A percentile compares a stretch with the other conserved stretches of the same genome.
phyloP scores from a whole-genome alignment of 2,797 vertebrate genomes.

The Heteromormyrus szaboi region DNA sequence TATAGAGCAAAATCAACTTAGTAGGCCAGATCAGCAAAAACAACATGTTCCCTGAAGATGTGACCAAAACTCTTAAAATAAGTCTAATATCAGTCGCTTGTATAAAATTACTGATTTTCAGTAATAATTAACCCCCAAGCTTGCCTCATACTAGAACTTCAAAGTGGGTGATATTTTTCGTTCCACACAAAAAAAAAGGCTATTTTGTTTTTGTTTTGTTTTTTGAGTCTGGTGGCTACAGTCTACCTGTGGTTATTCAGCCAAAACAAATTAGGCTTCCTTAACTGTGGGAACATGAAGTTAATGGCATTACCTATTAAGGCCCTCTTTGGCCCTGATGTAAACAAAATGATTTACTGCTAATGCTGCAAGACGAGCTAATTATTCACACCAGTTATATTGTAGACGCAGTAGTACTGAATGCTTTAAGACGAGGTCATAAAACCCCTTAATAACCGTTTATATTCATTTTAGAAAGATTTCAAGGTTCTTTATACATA shows the following conservation, averaged over 20 bases:
- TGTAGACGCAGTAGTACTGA: background rate
- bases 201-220: background rate
- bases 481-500: background rate
- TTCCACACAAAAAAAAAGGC: background rate
- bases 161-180: background rate
- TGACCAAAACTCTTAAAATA: background rate
- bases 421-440: background rate
- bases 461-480: background rate
- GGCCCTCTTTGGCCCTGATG: background rate
- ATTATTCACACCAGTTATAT: background rate
- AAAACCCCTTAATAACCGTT: background rate
- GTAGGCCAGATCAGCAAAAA: background rate
- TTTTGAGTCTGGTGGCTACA: background rate
- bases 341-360: constrained; percentile 15
- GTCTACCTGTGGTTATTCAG: background rate
- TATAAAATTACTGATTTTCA: background rate
- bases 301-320: background rate
- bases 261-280: background rate
- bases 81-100: background rate
- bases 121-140: background rate
- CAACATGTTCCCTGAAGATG: background rate
- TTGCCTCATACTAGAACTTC: background rate
- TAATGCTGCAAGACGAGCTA: background rate
- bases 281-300: background rate
- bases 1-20: background rate